A percentile compares a stretch with the other conserved stretches of the same genome.
Conservation (phyloP, 2,888 invertebrate species). For the Philaethria dido region DNA sequence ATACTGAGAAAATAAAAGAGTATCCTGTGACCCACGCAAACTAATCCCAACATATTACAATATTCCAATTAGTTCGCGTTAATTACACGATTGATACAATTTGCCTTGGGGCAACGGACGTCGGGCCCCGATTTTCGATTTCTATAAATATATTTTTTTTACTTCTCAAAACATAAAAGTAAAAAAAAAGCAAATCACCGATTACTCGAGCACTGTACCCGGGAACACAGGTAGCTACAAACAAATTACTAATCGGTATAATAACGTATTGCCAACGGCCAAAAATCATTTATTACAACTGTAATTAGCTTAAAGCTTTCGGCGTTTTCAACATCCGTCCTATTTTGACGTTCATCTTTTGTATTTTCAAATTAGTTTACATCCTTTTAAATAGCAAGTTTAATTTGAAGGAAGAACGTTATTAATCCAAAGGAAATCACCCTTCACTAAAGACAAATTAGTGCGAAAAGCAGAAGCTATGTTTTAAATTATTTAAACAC, state of each 20-base stretch:
- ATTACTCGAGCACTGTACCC: slow-evolving; percentile 46
- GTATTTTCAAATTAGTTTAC: slow-evolving; percentile 36
- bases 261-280: slow-evolving; percentile 61
- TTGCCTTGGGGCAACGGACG: slow-evolving; percentile 46
- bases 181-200: slow-evolving; percentile 11
- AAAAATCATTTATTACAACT: slow-evolving; percentile 50
- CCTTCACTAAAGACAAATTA: slow-evolving; percentile 27
- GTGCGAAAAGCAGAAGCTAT: slow-evolving; percentile 27
- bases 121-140: slow-evolving; percentile 56
- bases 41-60: slow-evolving; percentile 41
- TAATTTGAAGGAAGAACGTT: slow-evolving; percentile 29
- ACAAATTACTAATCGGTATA: slow-evolving; percentile 72
- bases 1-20: slow-evolving; percentile 28
- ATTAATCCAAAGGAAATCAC: slow-evolving; percentile 34
- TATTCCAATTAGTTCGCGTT: slow-evolving; percentile 43
- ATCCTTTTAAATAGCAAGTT: slow-evolving; percentile 33
- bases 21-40: slow-evolving; percentile 22
- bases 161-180: neutral
- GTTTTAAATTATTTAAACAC: slow-evolving; percentile 29
- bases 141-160: neutral
- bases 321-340: slow-evolving; percentile 42
- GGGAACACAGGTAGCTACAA: slow-evolving; percentile 75
- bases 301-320: slow-evolving; percentile 47
- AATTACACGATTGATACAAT: slow-evolving; percentile 40
- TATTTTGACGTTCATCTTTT: slow-evolving; percentile 33